These are phyloP conservation scores for Etheostoma perlongum DNA, from an alignment of 2,797 vertebrate species.

Conservation along the genomic window DNA sequence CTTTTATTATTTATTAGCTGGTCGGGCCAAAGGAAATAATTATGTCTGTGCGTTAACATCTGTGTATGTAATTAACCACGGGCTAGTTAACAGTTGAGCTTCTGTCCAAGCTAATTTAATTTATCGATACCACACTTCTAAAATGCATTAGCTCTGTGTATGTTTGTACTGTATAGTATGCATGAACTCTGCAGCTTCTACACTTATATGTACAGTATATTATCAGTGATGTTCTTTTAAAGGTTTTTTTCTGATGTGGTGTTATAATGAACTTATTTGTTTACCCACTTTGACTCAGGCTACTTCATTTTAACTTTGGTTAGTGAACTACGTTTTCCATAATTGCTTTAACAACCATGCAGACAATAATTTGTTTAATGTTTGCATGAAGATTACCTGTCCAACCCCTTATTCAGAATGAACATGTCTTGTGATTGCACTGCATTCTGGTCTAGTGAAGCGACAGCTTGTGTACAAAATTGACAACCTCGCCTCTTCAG, in stretches of 20 bases:
- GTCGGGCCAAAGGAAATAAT: constrained; percentile 19
- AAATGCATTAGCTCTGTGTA: background rate
- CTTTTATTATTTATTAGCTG: constrained; percentile 18
- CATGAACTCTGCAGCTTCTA: background rate
- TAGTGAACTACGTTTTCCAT: background rate
- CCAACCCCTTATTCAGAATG: background rate
- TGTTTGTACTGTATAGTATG: background rate
- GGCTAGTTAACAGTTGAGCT: constrained; percentile 42
- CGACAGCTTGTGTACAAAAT: background rate
- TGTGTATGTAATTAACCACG: constrained; percentile 38
- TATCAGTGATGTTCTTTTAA: background rate
- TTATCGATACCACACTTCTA: constrained; percentile 6
- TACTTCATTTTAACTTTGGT: background rate
- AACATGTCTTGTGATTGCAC: background rate
- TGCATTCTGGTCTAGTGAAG: constrained; percentile 13
- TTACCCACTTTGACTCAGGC: constrained; percentile 1
- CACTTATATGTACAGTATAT: background rate
- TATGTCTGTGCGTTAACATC: constrained; percentile 17
- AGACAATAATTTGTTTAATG: background rate
- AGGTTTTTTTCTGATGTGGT: constrained; percentile 4
- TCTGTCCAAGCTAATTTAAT: constrained; percentile 38
- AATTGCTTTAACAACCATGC: background rate
- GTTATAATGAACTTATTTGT: constrained; percentile 22
- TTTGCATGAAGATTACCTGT: background rate
- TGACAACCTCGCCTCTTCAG: background rate